Conservation (phyloP, 2,888 invertebrate genomes). For the Cylindroiulus punctatus region DNA sequence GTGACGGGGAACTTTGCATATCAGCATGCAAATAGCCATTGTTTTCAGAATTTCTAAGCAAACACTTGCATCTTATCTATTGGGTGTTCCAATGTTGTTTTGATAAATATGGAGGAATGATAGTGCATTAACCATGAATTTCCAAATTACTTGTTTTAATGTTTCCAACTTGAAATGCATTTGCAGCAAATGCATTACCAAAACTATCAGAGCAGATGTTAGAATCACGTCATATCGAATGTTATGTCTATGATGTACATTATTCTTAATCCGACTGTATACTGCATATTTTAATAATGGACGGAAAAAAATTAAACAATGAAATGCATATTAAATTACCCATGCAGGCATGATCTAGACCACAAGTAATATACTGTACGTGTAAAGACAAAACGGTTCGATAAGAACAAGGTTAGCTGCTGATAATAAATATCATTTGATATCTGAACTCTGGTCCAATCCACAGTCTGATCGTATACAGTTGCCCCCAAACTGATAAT, state of each 20-base stretch:
- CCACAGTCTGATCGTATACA: not conserved
- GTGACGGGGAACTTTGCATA: not conserved
- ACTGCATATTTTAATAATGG: too few relatives aligned
- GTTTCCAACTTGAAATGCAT: too few relatives aligned
- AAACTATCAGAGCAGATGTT: too few relatives aligned
- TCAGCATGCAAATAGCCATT: not conserved
- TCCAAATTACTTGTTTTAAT: too few relatives aligned
- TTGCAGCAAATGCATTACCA: too few relatives aligned
- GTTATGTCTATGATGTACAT: too few relatives aligned
- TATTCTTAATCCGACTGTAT: too few relatives aligned
- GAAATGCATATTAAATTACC: too few relatives aligned
- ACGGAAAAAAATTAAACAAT: too few relatives aligned
- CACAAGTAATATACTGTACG: not conserved
- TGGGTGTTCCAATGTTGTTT: too few relatives aligned
- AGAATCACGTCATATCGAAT: too few relatives aligned
- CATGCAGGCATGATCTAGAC: too few relatives aligned
- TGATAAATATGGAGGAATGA: not conserved
- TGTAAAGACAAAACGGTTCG: not conserved
- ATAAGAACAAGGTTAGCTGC: not conserved
- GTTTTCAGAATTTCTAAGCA: not conserved
- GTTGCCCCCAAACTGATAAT: not conserved
- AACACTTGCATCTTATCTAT: not conserved
- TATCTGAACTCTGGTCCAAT: constrained; percentile 5
- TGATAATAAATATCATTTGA: not conserved
- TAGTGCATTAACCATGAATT: not conserved